Evolutionary conservation across 2,888 invertebrate species (phyloP), one percentile per base, ranked within the genome.

Genomic region (Toxonevra muliebris): DNA sequence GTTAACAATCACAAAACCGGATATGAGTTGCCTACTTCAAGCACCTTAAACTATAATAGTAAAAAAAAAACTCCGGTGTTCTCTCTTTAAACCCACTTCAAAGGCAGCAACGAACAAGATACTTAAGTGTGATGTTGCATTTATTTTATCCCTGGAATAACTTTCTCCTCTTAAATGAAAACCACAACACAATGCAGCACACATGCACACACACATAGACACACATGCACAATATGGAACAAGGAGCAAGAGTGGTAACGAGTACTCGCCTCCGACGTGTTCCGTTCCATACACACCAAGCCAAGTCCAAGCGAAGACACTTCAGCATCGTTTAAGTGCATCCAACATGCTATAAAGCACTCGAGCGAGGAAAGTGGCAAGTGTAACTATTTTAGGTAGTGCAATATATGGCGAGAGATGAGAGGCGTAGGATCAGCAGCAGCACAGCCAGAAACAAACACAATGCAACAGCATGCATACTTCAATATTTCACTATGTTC

Each of bases 21-120:
- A 41, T n/a, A 15, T 50, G 58, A 57, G 40, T 50, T 20, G n/a
- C 19, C 41, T 15, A 41, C 59, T 41, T 41, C n/a, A 41, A 42
- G 59, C 45, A 59, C 43, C 45, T 57, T 20, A 57, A 15, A 54
- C 20, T 54, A 17, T 20, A 7, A 48, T n/a, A 10, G n/a, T n/a
- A 48, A 48, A 48, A 13, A 11, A 13, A 45, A 48, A n/a, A n/a
- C 15, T 15, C 5, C 11, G 11, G 5, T 1, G 1, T 1, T 13
- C 48, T 12, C 11, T 15, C 13, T 55, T 54, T 61, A 55, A 61
- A 55, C 48, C 42, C 61, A 55, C 61, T 57, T 57, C 19, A 57
- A 57, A 57, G 45, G 57, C 48, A 15, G 48, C 61, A 61, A 67
- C 53, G 61, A 42, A 61, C 61, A 61, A 53, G 61, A 61, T 50